Base-by-base conservation (phyloP, 2,888 invertebrate species). In the Loripinus fragilis region DNA sequence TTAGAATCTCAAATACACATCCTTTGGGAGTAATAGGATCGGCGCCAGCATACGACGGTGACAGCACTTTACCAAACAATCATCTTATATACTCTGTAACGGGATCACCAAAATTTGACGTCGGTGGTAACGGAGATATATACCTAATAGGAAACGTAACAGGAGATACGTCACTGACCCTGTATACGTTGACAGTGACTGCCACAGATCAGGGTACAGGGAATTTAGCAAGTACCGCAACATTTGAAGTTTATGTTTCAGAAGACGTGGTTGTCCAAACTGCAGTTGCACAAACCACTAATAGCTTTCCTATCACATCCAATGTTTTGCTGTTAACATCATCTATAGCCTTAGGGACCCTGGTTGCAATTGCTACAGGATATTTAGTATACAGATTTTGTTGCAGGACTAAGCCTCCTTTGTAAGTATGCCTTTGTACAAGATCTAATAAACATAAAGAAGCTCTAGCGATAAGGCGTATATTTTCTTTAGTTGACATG, bases 11-110 rank as follows among this genome's bases (percentile, higher is more conserved):
- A 17, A 66, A 50, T 48, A 50, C 52, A 55, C 42, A 28, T 0
- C 70, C 73, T 48, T 41, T 68, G 45, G 52, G 75, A 30, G 42
- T 67, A n/a, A 38, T 81, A 12, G 33, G 73, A 25, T 64, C 71
- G 15, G 80, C 80, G 10, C 41, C 71, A n/a, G 80, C 79, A 25
- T 65, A 68, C 3, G 74, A 83, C 69, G 71, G 69, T 41, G 81
- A 85, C 73, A 41, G 42, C 25, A 65, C 80, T n/a, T 76, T 76
- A 50, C 74, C 77, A 20, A 81, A 81, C 48, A 84, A 79, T 35
- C 68, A n/a, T 20, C n/a, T 78, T 28, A 45, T 71, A 17, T 76
- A 81, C 70, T 60, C 79, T 15, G 55, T 85, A 17, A 68, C 77
- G 2, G 60, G 60, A 2, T 74, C 76, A 0, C 77, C 78, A 28